These are phyloP conservation scores for Sphecodes monilicornis DNA, from an alignment of 2,888 invertebrate genomes.

Conservation along the genomic window DNA sequence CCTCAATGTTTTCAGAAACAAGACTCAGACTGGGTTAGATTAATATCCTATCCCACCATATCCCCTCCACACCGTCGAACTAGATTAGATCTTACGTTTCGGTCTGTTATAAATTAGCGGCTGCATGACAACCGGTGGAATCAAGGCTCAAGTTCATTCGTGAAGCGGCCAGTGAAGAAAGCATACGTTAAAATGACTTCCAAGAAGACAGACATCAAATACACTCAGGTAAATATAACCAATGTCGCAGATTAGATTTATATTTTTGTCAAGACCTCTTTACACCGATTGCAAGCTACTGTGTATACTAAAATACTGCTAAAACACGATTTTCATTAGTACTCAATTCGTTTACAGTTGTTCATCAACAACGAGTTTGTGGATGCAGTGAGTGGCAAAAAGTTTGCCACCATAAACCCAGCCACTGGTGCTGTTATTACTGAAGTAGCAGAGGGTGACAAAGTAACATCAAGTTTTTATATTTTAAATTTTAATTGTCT, in stretches of 20 bases:
- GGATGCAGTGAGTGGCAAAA: conserved; percentile 93
- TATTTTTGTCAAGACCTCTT: background rate
- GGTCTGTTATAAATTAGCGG: background rate
- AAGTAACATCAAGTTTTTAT: conserved; percentile 85
- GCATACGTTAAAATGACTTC: conserved; percentile 37
- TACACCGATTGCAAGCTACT: no score
- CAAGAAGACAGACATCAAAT: conserved; percentile 54
- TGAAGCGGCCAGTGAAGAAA: background rate
- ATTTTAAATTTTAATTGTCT: background rate
- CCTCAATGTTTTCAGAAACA: background rate
- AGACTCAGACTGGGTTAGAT: background rate
- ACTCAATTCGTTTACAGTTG: conserved; percentile 86
- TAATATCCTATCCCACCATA: background rate
- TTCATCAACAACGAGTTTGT: conserved; percentile 94
- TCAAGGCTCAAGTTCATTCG: conserved; percentile 9
- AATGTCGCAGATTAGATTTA: background rate
- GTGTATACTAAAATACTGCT: background rate
- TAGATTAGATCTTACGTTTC: background rate
- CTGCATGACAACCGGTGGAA: background rate
- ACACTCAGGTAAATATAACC: conserved; percentile 63
- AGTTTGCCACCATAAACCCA: conserved; percentile 94
- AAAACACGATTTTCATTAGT: background rate
- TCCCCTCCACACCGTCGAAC: background rate
- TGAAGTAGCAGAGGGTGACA: conserved; percentile 93
- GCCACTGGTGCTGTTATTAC: conserved; percentile 90